Evolutionary conservation across 2,888 invertebrate species (phyloP), one percentile per base, ranked within the genome.

Genomic region (Drosophila histrio): DNA sequence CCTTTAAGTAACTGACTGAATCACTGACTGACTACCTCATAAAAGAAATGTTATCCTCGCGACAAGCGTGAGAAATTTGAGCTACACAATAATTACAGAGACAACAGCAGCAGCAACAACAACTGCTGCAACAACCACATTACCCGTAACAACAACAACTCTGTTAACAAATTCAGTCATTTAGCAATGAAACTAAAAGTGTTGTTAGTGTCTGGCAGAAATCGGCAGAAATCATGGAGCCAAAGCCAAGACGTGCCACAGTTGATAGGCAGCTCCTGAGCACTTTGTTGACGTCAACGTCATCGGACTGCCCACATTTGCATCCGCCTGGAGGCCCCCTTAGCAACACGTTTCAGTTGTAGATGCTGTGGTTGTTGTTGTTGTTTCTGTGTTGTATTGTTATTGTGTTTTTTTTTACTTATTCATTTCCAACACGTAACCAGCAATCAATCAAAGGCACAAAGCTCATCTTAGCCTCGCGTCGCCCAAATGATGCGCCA

Each of bases 201-300:
- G 87, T 88, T 86, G 80, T 82, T 88, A 86, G 69, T 79, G 79
- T 80, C 85, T 79, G 44, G 66, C 64, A 75, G 66, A 62, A 75
- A 63, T 75, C 49, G 78, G 67, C 75, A 70, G 60, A 70, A 64
- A 68, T 66, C 77, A 69, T 47, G 75, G 64, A 59, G 30, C 24
- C 41, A 19, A 43, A 63, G 28, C 34, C 63, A 54, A 56, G 49
- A 36, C 61, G 53, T 47, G 67, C 36, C 50, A 57, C 50, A 72
- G 79, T 77, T 82, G 86, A 88, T 75, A 75, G 87, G 83, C 84
- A 86, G 86, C 88, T 88, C 80, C 88, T 72, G 84, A 82, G 64
- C 61, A 41, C 44, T 50, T 24, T 30, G 66, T 54, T 58, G 63
- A 71, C 50, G 49, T 30, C 76, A 46, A 52, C 58, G 63, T 62